Evolutionary conservation across 2,888 invertebrate genomes (phyloP), one percentile per base, ranked within the genome.

Genomic region (Lepeophtheirus nordmannii): DNA sequence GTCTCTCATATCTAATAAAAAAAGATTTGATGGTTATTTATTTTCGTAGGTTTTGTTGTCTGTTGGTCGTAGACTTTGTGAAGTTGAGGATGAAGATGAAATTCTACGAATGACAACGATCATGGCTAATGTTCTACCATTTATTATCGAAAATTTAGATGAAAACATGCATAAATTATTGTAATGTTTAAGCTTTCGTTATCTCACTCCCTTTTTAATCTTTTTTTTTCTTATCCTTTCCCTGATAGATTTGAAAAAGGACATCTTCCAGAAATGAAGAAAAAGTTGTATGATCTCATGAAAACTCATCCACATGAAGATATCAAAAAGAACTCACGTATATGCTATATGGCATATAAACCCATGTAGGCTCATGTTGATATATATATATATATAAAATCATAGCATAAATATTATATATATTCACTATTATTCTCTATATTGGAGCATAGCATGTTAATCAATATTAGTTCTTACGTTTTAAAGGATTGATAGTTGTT

Each of bases 211-310:
- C 7, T 30, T 5, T 30, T 30, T 5, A 30, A 5, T 30, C 30
- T 30, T 30, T 5, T 30, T 30, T 5, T 5, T 30, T 30, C 30
- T 30, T 30, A 30, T 30, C 7, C 30, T 30, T 30, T 30, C 7
- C 3, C 7, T 30, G 30, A 30, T 30, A 30, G 30, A 17, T 46
- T n/a, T 17, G 53, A 46, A 46, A 46, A 46, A 17, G 14, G n/a
- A 5, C 53, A 60, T 22, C 37, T 30, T 17, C 60, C 23, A 20
- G 60, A 60, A 10, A 17, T 60, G 37, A 30, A 38, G 37, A 30
- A 22, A 17, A 30, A 60, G 10, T 60, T 60, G n/a, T 30, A 22
- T 17, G 17, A 30, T 22, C 60, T 60, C 60, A 60, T 60, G 60
- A 60, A 30, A 17, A 30, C 22, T 3, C 37, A 22, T 60, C 60